These are phyloP conservation scores for Pseudolycoriella hygida DNA, from an alignment of 2,888 invertebrate genomes.

Conservation along the genomic window DNA sequence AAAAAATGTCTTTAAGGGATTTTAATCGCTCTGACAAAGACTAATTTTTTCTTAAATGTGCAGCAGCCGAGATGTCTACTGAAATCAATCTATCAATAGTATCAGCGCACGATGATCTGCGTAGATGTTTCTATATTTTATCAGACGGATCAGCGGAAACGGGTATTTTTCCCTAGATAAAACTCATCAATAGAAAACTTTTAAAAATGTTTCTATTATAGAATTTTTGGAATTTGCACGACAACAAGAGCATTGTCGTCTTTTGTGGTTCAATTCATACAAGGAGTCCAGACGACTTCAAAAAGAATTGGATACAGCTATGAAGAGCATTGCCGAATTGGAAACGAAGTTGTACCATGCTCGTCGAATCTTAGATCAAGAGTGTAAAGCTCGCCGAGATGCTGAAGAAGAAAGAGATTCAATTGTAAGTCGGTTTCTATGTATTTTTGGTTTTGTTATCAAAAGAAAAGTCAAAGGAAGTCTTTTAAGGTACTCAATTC, in stretches of 20 bases:
- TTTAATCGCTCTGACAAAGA: background rate
- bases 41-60: background rate
- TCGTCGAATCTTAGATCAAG: constrained; percentile 60
- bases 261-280: constrained; percentile 49
- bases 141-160: constrained; percentile 49
- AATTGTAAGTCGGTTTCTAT: background rate
- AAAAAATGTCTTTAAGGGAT: no score
- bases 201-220: constrained; percentile 19
- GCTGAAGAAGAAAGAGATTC: constrained; percentile 51
- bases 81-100: constrained; percentile 31
- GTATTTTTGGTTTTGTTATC: constrained; percentile 3
- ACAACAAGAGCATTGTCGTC: constrained; percentile 51
- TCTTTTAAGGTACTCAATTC: no score
- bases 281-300: constrained; percentile 57
- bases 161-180: constrained; percentile 30
- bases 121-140: constrained; percentile 44
- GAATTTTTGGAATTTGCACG: constrained; percentile 58
- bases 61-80: background rate
- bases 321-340: constrained; percentile 52
- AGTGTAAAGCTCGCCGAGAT: constrained; percentile 49
- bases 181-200: background rate
- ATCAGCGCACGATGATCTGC: constrained; percentile 54
- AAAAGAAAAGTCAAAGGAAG: no score
- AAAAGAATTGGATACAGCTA: constrained; percentile 47
- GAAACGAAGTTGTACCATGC: constrained; percentile 70